Evolutionary conservation across 2,113 vertebrate genomes (phyloP), one percentile per base, ranked within the genome.

Genomic region (Poecile atricapillus): DNA sequence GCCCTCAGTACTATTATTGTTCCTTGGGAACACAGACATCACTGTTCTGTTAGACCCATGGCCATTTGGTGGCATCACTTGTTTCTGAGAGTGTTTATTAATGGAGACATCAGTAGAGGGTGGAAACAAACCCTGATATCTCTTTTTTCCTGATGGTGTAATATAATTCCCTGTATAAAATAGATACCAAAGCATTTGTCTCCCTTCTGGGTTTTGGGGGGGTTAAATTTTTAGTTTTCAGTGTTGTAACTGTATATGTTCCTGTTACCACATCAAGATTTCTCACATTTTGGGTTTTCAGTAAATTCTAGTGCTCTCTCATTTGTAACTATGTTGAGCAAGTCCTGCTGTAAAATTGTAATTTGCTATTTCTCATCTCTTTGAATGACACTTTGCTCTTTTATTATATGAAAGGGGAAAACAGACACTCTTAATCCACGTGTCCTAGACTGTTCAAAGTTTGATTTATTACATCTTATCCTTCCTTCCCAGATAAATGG

Each of bases 1-100:
- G 71, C 81, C 62, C 76, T 88, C 95, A 83, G 67, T 80, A 53
- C 78, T 91, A 67, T 59, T 77, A 68, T 28, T 93, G 87, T 95
- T 85, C 70, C 67, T 89, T 24, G 46, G 78, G 81, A 93, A 95
- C 94, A 95, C 71, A 83, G 93, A 39, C 70, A 13, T 50, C 46
- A 47, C 84, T 94, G 56, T 91, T 12, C 87, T 65, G 33, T 37
- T 58, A 71, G 58, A 74, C 43, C 44, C 55, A 39, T 4, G 27
- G 58, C 30, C 24, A 23, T 76, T 91, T 49, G 67, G 73, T 62
- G 58, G 53, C 21, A 71, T 60, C 35, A 30, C 53, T 79, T 71
- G 10, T 82, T 87, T 88, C 82, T 88, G 70, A 75, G 74, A 58
- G 69, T 46, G 31, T 59, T 86, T 28, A 63, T 35, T 33, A 62